These are phyloP conservation scores for Pinctada fucata DNA, from an alignment of 2,888 invertebrate species.

Conservation along the genomic window DNA sequence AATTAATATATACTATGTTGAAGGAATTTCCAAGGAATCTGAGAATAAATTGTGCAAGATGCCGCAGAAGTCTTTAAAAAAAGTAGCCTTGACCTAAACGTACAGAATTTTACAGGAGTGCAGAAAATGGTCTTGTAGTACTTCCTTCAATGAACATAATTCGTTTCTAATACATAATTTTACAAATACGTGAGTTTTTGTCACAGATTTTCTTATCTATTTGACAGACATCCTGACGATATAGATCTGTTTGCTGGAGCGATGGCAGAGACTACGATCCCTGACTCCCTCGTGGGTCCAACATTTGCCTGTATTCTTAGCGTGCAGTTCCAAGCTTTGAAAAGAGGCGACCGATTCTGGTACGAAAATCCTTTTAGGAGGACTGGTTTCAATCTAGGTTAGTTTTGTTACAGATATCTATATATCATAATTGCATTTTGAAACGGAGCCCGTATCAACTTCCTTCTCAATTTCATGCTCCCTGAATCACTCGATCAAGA, in stretches of 20 bases:
- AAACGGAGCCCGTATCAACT: too few relatives aligned
- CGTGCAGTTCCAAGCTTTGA: constrained; percentile 17
- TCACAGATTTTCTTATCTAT: too few relatives aligned
- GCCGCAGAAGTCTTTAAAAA: too few relatives aligned
- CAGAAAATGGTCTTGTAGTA: too few relatives aligned
- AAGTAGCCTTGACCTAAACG: too few relatives aligned
- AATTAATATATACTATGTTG: too few relatives aligned
- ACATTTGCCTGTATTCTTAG: constrained; percentile 26
- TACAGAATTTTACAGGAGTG: too few relatives aligned
- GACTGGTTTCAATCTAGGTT: constrained; percentile 19
- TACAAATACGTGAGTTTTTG: too few relatives aligned
- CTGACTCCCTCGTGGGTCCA: constrained; percentile 12
- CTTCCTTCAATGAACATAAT: neutral
- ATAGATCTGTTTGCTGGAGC: constrained; percentile 27
- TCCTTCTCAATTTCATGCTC: too few relatives aligned
- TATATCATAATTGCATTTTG: too few relatives aligned
- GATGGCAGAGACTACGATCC: constrained; percentile 4
- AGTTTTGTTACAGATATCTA: neutral
- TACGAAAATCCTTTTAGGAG: constrained; percentile 17
- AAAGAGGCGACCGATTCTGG: constrained; percentile 26
- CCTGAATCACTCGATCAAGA: neutral
- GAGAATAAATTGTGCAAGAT: too few relatives aligned
- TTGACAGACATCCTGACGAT: constrained; percentile 24
- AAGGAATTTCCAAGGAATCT: too few relatives aligned
- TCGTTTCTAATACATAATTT: neutral